phyloP scores from a whole-genome alignment of 2,888 invertebrate species.

The Pammene aurita region DNA sequence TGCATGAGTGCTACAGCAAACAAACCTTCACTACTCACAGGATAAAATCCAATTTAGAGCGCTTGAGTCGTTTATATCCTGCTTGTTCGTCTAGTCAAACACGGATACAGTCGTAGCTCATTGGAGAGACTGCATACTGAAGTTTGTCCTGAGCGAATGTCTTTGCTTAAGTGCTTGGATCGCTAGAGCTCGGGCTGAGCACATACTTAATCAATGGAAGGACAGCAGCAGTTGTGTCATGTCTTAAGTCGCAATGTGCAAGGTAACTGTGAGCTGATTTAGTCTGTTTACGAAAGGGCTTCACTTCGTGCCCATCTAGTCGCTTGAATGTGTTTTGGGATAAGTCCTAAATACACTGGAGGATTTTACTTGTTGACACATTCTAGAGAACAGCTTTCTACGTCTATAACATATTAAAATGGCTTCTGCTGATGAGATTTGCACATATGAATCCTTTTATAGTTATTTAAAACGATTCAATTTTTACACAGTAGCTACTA shows the following conservation, averaged over 20 bases:
- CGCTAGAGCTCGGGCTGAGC: not conserved
- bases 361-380: too few relatives aligned
- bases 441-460: too few relatives aligned
- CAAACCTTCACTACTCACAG: slow-evolving; percentile 29
- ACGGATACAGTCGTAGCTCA: slow-evolving; percentile 15
- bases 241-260: not conserved
- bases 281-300: slow-evolving; percentile 31
- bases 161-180: slow-evolving; percentile 12
- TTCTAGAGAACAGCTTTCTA: too few relatives aligned
- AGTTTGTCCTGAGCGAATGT: slow-evolving; percentile 19
- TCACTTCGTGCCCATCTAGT: not conserved
- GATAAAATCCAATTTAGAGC: slow-evolving; percentile 41
- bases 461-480: too few relatives aligned
- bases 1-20: slow-evolving; percentile 26
- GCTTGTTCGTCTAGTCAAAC: slow-evolving; percentile 13
- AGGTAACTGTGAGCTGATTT: slow-evolving; percentile 35
- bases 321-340: not conserved
- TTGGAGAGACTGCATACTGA: slow-evolving; percentile 19
- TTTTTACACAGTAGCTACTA: too few relatives aligned
- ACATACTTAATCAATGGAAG: slow-evolving; percentile 26
- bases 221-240: slow-evolving; percentile 16
- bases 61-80: not conserved
- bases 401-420: too few relatives aligned
- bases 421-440: too few relatives aligned
- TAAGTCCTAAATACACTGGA: not conserved